A percentile compares a stretch with the other conserved stretches of the same genome.
Conservation (phyloP, 2,113 vertebrate species). For the Manacus vitellinus region DNA sequence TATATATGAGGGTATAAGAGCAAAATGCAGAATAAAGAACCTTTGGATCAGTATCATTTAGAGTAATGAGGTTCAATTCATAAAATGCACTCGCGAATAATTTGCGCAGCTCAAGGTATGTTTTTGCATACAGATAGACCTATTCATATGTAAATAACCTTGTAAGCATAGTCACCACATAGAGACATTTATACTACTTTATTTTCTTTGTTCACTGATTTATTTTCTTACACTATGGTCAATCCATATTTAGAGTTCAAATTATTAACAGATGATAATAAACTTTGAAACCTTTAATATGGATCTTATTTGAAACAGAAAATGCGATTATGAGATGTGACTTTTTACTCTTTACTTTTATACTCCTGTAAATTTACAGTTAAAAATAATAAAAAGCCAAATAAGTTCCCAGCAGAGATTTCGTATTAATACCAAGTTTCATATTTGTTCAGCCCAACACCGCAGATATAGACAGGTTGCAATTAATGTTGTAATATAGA, state of each 20-base stretch:
- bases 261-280: neutral
- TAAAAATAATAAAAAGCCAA: neutral
- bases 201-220: neutral
- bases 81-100: neutral
- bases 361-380: neutral
- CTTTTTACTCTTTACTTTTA: neutral
- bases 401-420: neutral
- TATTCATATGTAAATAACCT: conserved; percentile 10
- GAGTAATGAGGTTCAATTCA: neutral
- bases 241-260: neutral
- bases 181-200: neutral
- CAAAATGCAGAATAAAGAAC: neutral
- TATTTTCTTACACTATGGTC: neutral
- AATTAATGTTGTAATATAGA: neutral
- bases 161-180: neutral
- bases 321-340: neutral
- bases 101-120: neutral
- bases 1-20: neutral
- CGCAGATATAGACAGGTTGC: neutral
- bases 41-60: neutral
- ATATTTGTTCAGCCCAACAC: neutral
- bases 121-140: neutral
- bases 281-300: neutral
- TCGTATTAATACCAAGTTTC: neutral
- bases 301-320: neutral